Base-by-base conservation (phyloP, 1,140 invertebrate species). In the Manduca sexta region DNA sequence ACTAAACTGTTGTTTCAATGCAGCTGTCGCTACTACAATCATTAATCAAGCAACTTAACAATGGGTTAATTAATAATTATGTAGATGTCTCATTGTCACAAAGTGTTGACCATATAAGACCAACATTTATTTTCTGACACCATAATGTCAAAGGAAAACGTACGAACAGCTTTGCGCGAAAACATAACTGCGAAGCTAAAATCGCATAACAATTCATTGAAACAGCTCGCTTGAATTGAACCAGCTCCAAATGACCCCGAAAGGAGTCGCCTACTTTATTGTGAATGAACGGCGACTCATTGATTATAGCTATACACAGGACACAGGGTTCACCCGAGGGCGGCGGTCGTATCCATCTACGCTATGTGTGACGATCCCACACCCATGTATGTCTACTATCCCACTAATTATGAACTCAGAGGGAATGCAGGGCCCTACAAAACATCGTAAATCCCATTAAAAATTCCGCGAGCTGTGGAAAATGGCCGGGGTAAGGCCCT, bases 401-500 rank as follows among this genome's bases (percentile, higher is more conserved):
- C 34, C n/a, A 13, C n/a, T n/a, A 12, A 12, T 35, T 13, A n/a
- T 26, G 7, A n/a, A 35, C 34, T 35, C 34, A n/a, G 34, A 35
- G 14, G 12, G 14, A 5, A 35, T 6, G n/a, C 6, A 12, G 34
- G 34, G 43, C 45, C 33, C 29, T 29, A 29, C 42, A 49, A 54
- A 53, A 63, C 60, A 66, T 53, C 49, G 56, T 57, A 72, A 68
- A 69, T 61, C 59, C 50, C 49, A 45, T 67, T 56, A 65, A 52
- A 73, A 60, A 56, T 62, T 53, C 50, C 54, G 45, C 67, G 56
- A 76, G 64, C 68, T 69, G 61, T 59, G 65, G 57, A 84, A 86
- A 82, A 86, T 86, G 79, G 81, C 81, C 77, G 81, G 77, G 73
- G 65, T 69, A 69, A 70, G 73, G 74, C 74, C 80, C 79, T 83